Evolutionary conservation across 1,140 invertebrate species (phyloP).

Genomic region (Drosophila willistoni): DNA sequence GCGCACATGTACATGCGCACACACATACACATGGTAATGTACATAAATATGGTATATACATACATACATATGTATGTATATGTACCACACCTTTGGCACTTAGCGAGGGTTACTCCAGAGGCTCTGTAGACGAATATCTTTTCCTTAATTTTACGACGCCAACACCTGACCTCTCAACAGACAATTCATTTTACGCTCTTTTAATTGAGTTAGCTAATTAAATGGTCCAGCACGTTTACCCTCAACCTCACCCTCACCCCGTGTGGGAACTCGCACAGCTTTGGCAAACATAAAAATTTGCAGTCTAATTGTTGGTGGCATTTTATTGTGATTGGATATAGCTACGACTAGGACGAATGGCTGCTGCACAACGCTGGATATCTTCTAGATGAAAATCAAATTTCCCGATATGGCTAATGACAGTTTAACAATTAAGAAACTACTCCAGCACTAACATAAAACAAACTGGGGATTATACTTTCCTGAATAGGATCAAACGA

Average conservation of each 20-base stretch:
- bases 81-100: not conserved
- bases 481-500: no score
- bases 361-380: not conserved
- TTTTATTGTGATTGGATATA: constrained; percentile 76
- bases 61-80: not conserved
- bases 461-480: no score
- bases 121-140: not conserved
- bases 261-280: constrained; percentile 74
- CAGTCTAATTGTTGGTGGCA: constrained; percentile 70
- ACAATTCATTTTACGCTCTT: constrained; percentile 75
- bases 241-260: constrained; percentile 12
- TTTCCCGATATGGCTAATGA: not conserved
- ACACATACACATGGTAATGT: not conserved
- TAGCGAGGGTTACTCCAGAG: not conserved
- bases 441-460: no score
- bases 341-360: constrained; percentile 32
- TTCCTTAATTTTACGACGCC: constrained; percentile 51
- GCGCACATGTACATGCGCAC: not conserved
- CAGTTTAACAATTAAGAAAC: not conserved
- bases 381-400: not conserved
- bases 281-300: constrained; percentile 68
- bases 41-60: not conserved
- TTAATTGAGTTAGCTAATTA: constrained; percentile 80
- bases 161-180: constrained; percentile 65
- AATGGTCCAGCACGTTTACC: constrained; percentile 42